These are phyloP conservation scores for Scaeva pyrastri DNA, from an alignment of 2,888 invertebrate species.

Conservation along the genomic window DNA sequence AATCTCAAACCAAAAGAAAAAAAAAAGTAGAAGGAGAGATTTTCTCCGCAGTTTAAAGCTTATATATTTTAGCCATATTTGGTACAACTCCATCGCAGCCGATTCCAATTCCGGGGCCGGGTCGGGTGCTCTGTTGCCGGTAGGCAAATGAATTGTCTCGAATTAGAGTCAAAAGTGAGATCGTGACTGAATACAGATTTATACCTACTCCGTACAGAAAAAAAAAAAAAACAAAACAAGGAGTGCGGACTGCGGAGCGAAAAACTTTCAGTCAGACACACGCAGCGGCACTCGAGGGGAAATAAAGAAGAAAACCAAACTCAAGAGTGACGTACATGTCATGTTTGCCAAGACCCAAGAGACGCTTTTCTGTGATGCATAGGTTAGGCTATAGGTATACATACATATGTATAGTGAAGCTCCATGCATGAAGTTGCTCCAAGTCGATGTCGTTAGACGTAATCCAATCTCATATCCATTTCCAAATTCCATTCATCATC, in stretches of 20 bases:
- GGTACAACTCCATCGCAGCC: not conserved
- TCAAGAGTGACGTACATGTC: conserved; percentile 62
- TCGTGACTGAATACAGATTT: conserved; percentile 61
- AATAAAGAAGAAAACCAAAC: conserved; percentile 39
- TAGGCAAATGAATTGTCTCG: conserved; percentile 75
- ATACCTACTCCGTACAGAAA: not conserved
- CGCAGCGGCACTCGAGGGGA: not conserved
- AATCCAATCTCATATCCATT: conserved; percentile 58
- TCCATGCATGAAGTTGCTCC: not conserved
- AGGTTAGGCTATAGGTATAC: no score
- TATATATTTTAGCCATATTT: not conserved
- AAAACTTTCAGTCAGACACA: not conserved
- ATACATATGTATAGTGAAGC: no score
- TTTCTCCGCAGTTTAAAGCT: conserved; percentile 55
- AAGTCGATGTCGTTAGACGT: conserved; percentile 28
- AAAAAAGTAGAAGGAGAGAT: conserved; percentile 39
- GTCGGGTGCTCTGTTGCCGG: conserved; percentile 3
- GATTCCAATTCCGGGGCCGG: not conserved
- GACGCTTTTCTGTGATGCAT: conserved; percentile 17
- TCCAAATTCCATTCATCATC: conserved; percentile 67
- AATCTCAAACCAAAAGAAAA: conserved; percentile 1
- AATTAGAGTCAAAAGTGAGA: conserved; percentile 76
- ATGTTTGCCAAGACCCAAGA: conserved; percentile 36
- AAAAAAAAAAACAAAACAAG: conserved; percentile 12
- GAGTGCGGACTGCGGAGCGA: no score